Evolutionary conservation across 2,888 invertebrate genomes (phyloP).

Genomic region (Ormyrus labotus): DNA sequence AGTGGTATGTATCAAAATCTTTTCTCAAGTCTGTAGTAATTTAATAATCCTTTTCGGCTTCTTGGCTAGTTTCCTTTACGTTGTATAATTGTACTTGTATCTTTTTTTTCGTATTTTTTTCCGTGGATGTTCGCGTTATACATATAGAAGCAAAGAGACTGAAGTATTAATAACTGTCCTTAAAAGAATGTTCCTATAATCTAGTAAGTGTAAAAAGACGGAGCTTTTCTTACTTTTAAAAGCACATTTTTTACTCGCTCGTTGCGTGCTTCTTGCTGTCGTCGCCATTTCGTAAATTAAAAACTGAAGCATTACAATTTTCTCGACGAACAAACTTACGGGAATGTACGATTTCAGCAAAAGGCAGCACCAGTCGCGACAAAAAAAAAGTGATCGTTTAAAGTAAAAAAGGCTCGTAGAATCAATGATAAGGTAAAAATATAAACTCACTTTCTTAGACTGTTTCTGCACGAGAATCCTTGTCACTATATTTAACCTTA

Average conservation of each 20-base stretch:
- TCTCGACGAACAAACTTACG: too few species aligned
- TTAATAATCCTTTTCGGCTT: slow-evolving; percentile 65
- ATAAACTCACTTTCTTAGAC: slow-evolving; percentile 5
- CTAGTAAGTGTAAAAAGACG: slow-evolving; percentile 14
- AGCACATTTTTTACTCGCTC: not conserved
- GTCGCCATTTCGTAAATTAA: too few species aligned
- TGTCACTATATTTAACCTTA: slow-evolving; percentile 43
- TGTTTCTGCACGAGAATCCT: not conserved
- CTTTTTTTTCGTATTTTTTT: slow-evolving; percentile 30
- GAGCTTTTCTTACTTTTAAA: slow-evolving; percentile 32
- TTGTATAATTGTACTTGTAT: slow-evolving; percentile 6
- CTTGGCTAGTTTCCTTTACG: slow-evolving; percentile 64
- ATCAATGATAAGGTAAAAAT: slow-evolving; percentile 52
- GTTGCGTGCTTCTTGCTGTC: not conserved
- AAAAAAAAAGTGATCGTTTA: too few species aligned
- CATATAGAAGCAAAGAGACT: slow-evolving; percentile 53
- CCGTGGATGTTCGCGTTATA: slow-evolving; percentile 43
- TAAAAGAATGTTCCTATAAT: not conserved
- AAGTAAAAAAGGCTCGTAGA: not conserved
- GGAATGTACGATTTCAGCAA: too few species aligned
- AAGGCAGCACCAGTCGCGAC: too few species aligned
- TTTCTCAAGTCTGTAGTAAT: slow-evolving; percentile 57
- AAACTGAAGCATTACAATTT: too few species aligned
- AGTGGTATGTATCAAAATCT: slow-evolving; percentile 73
- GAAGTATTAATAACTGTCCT: slow-evolving; percentile 34